A percentile compares a stretch with the other conserved stretches of the same genome.
Evolutionary conservation across 2,113 vertebrate genomes (phyloP).

Genomic region (Emydura subglobosa): DNA sequence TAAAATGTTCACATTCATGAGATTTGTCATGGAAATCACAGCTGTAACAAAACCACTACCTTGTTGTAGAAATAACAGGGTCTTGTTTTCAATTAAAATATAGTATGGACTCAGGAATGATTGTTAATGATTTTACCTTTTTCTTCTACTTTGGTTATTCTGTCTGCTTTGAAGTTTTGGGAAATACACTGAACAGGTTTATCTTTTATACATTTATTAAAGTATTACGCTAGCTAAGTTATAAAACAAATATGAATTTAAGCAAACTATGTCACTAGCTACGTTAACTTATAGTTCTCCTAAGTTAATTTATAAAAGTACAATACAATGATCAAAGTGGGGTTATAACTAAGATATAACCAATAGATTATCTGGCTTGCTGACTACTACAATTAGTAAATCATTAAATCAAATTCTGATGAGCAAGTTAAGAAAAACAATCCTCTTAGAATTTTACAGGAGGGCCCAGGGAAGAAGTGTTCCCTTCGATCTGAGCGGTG

Average conservation of each 20-base stretch:
- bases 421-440: background rate
- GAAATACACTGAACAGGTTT: background rate
- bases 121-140: background rate
- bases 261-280: background rate
- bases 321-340: background rate
- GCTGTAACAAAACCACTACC: background rate
- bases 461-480: too few relatives aligned
- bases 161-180: background rate
- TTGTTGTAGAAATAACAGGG: background rate
- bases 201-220: background rate
- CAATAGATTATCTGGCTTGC: background rate
- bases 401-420: background rate
- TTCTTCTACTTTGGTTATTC: background rate
- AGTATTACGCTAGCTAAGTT: background rate
- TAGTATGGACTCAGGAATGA: background rate
- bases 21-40: background rate
- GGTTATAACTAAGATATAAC: background rate
- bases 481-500: background rate
- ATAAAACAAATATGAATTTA: background rate
- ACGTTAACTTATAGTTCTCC: background rate
- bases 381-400: background rate
- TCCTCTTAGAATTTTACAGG: background rate
- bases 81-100: background rate
- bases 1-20: background rate
- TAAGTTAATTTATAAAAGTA: background rate